Base-by-base conservation (phyloP, 2,113 vertebrate species). In the Australoheros scitulus region DNA sequence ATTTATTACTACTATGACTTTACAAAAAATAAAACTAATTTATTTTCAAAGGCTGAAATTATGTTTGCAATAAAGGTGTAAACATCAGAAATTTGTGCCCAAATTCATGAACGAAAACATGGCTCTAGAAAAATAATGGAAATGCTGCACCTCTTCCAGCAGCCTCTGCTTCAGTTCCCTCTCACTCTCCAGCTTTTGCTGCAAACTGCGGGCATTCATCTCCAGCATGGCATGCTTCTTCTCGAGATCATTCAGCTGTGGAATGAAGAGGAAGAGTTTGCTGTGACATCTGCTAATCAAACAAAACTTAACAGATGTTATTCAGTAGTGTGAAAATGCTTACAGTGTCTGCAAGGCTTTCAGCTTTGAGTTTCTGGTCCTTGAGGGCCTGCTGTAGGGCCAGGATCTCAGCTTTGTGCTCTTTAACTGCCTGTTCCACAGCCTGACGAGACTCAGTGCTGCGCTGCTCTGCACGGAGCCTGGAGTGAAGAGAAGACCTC, bases 171-270 rank as follows among this genome's bases (percentile, higher is more conserved):
- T 99, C 84, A 99, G 96, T 56, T 99, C 98, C 38, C 98, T 95
- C 89, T 99, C 98, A 0, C 97, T 97, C 94, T 99, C 98, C 70
- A 99, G 96, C 87, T 99, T 99, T 93, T 99, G 98, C 84, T 99
- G 98, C 86, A 99, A 93, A 91, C 98, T 99, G 77, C 96, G 97
- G 10, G 98, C 97, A 0, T 99, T 99, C 98, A 99, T 98, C 91
- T 99, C 98, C 89, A 99, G 94, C 98, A 99, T 99, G 79, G 98
- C 94, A 0, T 99, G 98, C 87, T 99, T 99, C 96, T 99, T 99
- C 94, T 99, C 98, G 95, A 99, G 94, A 90, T 99, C 98, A 55
- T 95, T 97, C 76, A 99, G 92, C 98, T 99, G 72, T 82, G 41
- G n/a, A 83, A 24, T 83, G 50, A 74, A 50, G 77, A 50, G 32